phyloP scores from a whole-genome alignment of 2,113 vertebrate species.

The Hippopotamus amphibius region DNA sequence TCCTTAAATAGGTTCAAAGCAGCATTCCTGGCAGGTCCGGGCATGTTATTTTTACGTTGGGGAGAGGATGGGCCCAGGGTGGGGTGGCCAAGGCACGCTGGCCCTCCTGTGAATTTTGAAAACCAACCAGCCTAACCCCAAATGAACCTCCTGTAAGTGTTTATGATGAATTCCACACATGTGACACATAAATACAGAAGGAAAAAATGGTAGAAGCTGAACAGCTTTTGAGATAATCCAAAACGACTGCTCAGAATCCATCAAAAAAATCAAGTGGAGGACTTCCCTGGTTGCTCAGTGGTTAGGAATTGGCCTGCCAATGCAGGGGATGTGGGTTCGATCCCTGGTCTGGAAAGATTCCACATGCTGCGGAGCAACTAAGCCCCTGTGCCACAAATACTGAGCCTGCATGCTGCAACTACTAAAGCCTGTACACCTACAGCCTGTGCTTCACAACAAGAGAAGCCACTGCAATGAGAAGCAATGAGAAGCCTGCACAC shows the following conservation, averaged over 20 bases:
- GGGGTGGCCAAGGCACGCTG: background rate
- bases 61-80: background rate
- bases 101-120: background rate
- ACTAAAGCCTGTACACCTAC: too few species aligned
- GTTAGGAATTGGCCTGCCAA: too few species aligned
- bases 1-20: conserved; percentile 19
- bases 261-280: background rate
- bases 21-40: background rate
- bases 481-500: too few species aligned
- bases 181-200: background rate
- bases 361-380: too few species aligned
- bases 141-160: background rate
- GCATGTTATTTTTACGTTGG: background rate
- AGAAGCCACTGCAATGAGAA: too few species aligned
- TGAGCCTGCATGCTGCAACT: too few species aligned
- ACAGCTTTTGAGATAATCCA: background rate
- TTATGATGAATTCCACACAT: background rate
- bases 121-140: background rate
- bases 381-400: too few species aligned
- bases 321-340: too few species aligned
- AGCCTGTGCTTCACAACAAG: too few species aligned
- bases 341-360: too few species aligned
- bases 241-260: background rate
- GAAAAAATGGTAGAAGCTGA: background rate
- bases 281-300: too few species aligned